Evolutionary conservation across 1,140 invertebrate genomes (phyloP).

Genomic region (Camponotus vicinus): DNA sequence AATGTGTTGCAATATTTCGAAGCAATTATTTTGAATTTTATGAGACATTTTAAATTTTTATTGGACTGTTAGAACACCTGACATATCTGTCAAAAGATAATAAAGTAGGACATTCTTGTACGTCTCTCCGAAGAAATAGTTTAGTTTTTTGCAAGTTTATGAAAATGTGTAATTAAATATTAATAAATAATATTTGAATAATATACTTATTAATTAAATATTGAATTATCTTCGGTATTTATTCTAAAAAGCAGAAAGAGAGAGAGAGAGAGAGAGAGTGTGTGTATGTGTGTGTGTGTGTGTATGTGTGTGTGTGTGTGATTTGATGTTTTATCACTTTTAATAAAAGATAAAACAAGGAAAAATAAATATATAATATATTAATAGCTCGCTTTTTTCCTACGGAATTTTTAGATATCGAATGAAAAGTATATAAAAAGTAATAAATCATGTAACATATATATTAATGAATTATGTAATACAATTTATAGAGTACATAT

Average conservation of each 20-base stretch:
- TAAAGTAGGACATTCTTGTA: neutral
- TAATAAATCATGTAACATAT: neutral
- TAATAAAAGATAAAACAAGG: neutral
- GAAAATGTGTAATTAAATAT: neutral
- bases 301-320: too few relatives aligned
- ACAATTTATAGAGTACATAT: too few relatives aligned
- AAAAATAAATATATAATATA: neutral
- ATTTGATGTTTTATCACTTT: neutral
- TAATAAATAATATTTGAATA: too few relatives aligned
- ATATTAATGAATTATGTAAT: constrained; percentile 4
- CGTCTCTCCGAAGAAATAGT: neutral
- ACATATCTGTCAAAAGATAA: neutral
- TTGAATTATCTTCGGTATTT: neutral
- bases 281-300: too few relatives aligned
- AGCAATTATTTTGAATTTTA: neutral
- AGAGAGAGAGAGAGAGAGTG: too few relatives aligned
- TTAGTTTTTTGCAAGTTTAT: neutral
- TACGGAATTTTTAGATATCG: neutral
- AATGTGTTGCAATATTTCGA: neutral
- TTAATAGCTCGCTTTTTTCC: constrained; percentile 15
- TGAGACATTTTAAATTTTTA: neutral
- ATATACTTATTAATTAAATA: too few relatives aligned
- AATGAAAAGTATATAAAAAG: neutral
- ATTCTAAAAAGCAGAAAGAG: too few relatives aligned
- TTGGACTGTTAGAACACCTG: neutral